Conservation (phyloP, 2,888 invertebrate species). For the Nemurella pictetii region DNA sequence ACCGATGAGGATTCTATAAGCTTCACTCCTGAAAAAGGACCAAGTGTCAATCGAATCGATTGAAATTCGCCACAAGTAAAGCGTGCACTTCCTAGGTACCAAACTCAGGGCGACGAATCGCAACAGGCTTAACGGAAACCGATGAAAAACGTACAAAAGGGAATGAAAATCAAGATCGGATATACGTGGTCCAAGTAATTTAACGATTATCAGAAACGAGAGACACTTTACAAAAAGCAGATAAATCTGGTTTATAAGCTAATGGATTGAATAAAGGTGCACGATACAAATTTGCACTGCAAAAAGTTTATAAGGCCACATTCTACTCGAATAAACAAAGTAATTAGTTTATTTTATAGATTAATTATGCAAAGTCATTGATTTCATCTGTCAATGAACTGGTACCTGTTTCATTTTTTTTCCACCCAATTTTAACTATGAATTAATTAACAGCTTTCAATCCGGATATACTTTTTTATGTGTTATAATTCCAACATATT, state of each 20-base stretch:
- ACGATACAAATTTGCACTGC: not conserved
- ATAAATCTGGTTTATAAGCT: not conserved
- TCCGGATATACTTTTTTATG: no score
- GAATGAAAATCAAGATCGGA: not conserved
- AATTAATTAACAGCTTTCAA: no score
- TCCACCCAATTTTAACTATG: no score
- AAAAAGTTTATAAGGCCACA: not conserved
- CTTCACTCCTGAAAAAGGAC: not conserved
- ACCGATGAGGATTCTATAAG: not conserved
- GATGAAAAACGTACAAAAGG: not conserved
- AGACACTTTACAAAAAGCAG: not conserved
- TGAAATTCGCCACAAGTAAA: not conserved
- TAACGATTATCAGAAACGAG: not conserved
- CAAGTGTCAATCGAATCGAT: not conserved
- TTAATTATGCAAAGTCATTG: not conserved
- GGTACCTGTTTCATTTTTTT: not conserved
- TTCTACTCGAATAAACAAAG: not conserved
- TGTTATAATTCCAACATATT: no score
- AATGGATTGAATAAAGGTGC: not conserved
- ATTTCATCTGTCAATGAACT: not conserved
- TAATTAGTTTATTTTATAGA: not conserved
- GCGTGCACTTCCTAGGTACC: not conserved
- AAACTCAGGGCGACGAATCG: not conserved
- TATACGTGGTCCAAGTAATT: not conserved
- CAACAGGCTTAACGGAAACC: not conserved